Evolutionary conservation across 2,888 invertebrate genomes (phyloP).

Genomic region (Reticulitermes lucifugus): DNA sequence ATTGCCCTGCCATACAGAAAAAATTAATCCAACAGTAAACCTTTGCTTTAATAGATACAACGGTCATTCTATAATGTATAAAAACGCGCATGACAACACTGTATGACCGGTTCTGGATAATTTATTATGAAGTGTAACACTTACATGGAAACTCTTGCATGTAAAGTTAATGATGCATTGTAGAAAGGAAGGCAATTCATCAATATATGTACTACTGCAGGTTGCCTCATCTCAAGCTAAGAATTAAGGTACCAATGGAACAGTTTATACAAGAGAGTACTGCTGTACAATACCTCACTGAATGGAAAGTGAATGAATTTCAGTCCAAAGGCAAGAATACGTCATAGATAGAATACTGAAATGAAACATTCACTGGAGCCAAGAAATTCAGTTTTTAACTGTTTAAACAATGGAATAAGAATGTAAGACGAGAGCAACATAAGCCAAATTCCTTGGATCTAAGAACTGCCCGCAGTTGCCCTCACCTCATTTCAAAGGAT

Average conservation of each 20-base stretch:
- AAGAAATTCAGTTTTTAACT: too few relatives aligned
- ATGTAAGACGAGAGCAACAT: background rate
- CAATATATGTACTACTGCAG: too few relatives aligned
- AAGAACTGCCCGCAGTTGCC: too few relatives aligned
- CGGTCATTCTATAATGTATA: background rate
- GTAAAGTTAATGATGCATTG: background rate
- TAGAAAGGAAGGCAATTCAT: background rate
- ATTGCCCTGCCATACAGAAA: too few relatives aligned
- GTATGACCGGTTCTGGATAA: background rate
- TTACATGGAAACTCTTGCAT: background rate
- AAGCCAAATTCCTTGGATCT: background rate
- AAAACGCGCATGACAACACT: slow-evolving; percentile 3
- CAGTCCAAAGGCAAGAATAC: background rate
- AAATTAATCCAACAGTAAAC: too few relatives aligned
- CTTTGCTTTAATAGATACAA: background rate
- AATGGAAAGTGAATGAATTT: too few relatives aligned
- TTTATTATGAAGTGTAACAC: background rate
- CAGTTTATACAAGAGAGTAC: background rate
- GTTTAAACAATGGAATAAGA: background rate
- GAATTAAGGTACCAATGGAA: background rate
- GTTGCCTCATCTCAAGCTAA: background rate
- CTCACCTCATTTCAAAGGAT: too few relatives aligned
- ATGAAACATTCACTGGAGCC: background rate
- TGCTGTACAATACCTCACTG: background rate
- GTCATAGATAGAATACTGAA: background rate